Conservation (phyloP, 2,113 vertebrate genomes). For the Sylvia atricapilla region DNA sequence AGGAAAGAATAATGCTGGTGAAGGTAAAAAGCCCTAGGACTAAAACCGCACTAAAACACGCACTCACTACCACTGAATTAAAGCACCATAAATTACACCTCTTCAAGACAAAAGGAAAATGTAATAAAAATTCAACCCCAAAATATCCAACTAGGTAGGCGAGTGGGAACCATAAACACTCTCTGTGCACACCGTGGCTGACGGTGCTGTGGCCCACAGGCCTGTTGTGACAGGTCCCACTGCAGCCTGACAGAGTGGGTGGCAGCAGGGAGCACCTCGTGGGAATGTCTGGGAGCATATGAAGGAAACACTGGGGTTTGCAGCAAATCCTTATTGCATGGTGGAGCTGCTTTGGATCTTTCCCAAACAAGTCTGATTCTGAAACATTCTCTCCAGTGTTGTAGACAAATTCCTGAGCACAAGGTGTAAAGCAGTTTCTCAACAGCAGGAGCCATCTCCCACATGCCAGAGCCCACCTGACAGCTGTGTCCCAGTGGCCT, state of each 20-base stretch:
- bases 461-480: background rate
- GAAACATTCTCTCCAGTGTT: background rate
- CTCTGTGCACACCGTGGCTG: background rate
- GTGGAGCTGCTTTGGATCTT: background rate
- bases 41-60: accelerated
- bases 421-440: background rate
- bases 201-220: no score
- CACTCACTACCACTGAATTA: background rate
- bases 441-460: background rate
- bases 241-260: accelerated
- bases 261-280: background rate
- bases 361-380: background rate
- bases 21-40: background rate
- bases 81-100: background rate
- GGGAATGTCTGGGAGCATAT: accelerated
- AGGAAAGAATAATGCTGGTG: background rate
- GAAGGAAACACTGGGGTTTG: background rate
- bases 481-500: background rate
- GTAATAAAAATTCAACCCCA: background rate
- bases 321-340: background rate
- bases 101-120: background rate
- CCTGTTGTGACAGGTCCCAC: background rate
- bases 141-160: background rate
- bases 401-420: background rate
- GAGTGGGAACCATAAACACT: background rate